Base-by-base conservation (phyloP, 2,888 invertebrate species). In the Allophyes oxyacanthae region DNA sequence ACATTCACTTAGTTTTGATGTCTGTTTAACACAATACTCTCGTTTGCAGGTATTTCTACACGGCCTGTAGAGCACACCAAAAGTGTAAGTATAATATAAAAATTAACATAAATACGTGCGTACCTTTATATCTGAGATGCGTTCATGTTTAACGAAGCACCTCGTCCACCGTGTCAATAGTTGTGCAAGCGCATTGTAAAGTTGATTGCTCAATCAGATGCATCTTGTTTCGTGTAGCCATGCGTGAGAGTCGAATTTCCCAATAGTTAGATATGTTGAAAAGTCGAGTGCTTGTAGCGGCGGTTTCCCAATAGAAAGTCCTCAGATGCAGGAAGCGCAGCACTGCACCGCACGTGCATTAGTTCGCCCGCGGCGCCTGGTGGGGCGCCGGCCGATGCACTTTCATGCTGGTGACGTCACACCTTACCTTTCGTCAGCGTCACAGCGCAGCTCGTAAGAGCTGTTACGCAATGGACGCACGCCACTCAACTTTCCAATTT, bases 401-500 rank as follows among this genome's bases (percentile, higher is more conserved):
- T 94, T 92, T 93, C 91, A 85, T 91, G 86, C 84, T 78, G 85
- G 78, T 92, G 92, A 92, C 92, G 93, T 92, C 92, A 93, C 86
- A 76, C 75, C 80, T 85, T 88, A 87, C 91, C 92, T 92, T 91
- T 90, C 92, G 90, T 87, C 91, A 90, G 90, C 89, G 90, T 90
- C 91, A 90, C 88, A 85, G 83, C 88, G 86, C 83, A 84, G 85
- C 86, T 87, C 85, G 92, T 91, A 92, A 92, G 91, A 90, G 89
- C 88, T 86, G 86, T 92, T 92, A 91, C 86, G 92, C 89, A 93
- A 93, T 83, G 78, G 85, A 87, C 88, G 88, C 89, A 89, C 92
- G 85, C 89, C 86, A 84, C 90, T 92, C 92, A 87, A 93, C 93
- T 93, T 93, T 93, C 93, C 93, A 93, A 94, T 93, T 94, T 93